Percentiles rank a stretch among this genome's conserved stretches.
Conservation (phyloP, 2,797 vertebrate genomes). For the Lophius americanus region DNA sequence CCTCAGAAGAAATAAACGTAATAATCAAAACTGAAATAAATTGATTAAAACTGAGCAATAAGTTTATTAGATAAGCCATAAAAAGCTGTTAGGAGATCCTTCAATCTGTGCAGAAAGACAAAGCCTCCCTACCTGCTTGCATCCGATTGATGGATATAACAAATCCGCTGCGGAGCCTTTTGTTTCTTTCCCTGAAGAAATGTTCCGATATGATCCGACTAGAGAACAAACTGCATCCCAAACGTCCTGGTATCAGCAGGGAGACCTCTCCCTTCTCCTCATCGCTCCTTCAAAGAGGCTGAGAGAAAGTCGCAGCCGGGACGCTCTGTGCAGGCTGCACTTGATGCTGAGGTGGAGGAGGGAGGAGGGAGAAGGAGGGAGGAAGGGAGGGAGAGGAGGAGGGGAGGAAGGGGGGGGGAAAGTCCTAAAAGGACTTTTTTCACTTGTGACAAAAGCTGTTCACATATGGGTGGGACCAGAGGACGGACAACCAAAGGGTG, state of each 20-base stretch:
- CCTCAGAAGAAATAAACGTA: fast-evolving
- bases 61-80: fast-evolving
- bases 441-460: slow-evolving; percentile 77
- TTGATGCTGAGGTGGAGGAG: slow-evolving; percentile 79
- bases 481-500: slow-evolving; percentile 39
- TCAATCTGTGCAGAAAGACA: slow-evolving; percentile 10
- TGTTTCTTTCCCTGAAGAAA: slow-evolving; percentile 62
- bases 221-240: slow-evolving; percentile 73
- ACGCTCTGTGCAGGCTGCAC: slow-evolving; percentile 73
- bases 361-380: slow-evolving; percentile 46
- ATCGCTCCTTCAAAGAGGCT: slow-evolving; percentile 72
- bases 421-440: slow-evolving; percentile 61
- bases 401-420: slow-evolving; percentile 36
- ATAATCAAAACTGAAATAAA: background rate
- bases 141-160: slow-evolving; percentile 78
- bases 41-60: background rate
- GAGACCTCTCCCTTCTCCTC: slow-evolving; percentile 69
- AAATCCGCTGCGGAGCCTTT: slow-evolving; percentile 65
- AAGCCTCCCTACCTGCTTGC: slow-evolving; percentile 80
- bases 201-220: slow-evolving; percentile 61
- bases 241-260: slow-evolving; percentile 65
- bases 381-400: slow-evolving; percentile 25
- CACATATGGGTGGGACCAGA: slow-evolving; percentile 77
- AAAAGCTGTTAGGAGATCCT: background rate
- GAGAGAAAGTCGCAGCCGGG: slow-evolving; percentile 69